Evolutionary conservation across 2,888 invertebrate species (phyloP).

Genomic region (Morpho deidamia): DNA sequence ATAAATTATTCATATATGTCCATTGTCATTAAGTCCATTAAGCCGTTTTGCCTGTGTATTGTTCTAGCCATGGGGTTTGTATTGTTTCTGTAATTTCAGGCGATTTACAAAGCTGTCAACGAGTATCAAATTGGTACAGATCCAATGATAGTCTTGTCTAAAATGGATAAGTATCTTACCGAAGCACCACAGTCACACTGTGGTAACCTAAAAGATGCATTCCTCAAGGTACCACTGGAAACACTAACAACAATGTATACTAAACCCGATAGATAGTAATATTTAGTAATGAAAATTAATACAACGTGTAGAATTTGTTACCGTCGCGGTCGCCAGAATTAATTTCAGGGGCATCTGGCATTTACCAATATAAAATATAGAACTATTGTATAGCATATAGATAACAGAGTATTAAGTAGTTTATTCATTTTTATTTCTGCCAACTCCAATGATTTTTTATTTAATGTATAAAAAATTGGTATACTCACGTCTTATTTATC

Average conservation of each 20-base stretch:
- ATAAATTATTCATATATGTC: no score
- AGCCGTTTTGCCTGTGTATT: no score
- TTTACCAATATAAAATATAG: no score
- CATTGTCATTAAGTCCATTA: no score
- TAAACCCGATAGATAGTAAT: constrained; percentile 38
- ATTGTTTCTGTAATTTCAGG: constrained; percentile 38
- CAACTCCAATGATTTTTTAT: no score
- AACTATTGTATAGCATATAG: no score
- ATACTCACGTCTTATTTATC: no score
- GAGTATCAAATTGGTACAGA: constrained; percentile 83
- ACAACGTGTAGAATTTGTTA: background rate
- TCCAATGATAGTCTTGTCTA: constrained; percentile 78
- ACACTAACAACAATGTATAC: constrained; percentile 38
- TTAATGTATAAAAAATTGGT: no score
- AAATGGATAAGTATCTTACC: constrained; percentile 55
- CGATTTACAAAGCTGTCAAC: constrained; percentile 56
- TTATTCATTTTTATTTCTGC: no score
- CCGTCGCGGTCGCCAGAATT: background rate
- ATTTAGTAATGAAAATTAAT: background rate
- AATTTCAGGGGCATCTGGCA: no score
- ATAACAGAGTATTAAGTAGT: no score
- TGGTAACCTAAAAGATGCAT: constrained; percentile 53
- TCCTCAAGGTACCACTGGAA: constrained; percentile 48
- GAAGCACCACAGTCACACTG: constrained; percentile 53
- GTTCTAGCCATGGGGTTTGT: no score